Evolutionary conservation across 2,113 vertebrate genomes (phyloP).

Genomic region (Halcyon senegalensis): DNA sequence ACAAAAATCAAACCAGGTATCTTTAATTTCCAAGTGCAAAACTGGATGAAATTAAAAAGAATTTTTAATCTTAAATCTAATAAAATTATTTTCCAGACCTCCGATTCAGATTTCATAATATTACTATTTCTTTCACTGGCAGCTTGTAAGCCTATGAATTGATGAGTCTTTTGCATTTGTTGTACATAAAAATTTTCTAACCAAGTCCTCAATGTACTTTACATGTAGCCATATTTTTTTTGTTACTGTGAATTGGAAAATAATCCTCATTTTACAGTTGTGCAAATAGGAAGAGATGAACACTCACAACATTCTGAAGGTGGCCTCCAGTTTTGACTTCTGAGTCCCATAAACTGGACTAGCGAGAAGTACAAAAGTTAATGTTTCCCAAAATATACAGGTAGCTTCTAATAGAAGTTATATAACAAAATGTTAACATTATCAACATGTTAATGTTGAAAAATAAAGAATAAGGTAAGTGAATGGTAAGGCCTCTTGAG

Average conservation of each 20-base stretch:
- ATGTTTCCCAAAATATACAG: rapidly evolving
- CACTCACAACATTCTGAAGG: neutral
- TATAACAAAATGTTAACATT: neutral
- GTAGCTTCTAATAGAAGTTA: neutral
- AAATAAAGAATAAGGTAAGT: rapidly evolving
- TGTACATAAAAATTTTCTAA: neutral
- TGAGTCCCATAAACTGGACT: neutral
- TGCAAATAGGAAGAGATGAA: neutral
- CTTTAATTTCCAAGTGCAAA: neutral
- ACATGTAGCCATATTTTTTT: rapidly evolving
- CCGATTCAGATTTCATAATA: neutral
- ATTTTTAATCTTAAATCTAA: neutral
- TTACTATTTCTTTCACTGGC: neutral
- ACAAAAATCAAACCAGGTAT: neutral
- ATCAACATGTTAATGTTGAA: neutral
- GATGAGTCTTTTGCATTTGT: neutral
- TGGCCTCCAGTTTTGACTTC: neutral
- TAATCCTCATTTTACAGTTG: neutral
- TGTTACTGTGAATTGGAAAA: neutral
- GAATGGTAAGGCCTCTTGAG: neutral
- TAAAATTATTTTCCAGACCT: neutral
- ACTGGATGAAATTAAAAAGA: neutral
- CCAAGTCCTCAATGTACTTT: neutral
- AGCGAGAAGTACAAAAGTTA: neutral
- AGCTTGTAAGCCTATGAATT: neutral